phyloP scores from a whole-genome alignment of 2,888 invertebrate genomes.

The Tupiocoris notatus region DNA sequence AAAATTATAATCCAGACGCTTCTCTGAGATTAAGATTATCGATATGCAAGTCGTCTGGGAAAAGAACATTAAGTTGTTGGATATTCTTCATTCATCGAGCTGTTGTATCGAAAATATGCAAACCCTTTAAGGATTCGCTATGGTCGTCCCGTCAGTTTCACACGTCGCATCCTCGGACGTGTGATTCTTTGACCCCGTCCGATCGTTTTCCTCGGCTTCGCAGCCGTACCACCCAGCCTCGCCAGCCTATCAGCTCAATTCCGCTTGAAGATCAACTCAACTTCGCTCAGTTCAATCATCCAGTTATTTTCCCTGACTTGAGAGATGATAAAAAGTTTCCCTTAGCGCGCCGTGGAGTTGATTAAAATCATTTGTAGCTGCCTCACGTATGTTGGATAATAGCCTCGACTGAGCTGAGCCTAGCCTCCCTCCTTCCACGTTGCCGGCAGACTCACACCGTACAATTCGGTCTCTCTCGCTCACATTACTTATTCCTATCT shows the following conservation, averaged over 20 bases:
- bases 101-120: too few relatives aligned
- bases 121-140: too few relatives aligned
- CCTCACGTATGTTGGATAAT: conserved; percentile 44
- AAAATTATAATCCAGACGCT: too few relatives aligned
- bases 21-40: too few relatives aligned
- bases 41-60: too few relatives aligned
- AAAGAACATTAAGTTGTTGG: too few relatives aligned
- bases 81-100: too few relatives aligned
- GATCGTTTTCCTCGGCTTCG: too few relatives aligned
- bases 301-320: conserved; percentile 45
- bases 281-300: conserved; percentile 44
- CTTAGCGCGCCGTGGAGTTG: conserved; percentile 26
- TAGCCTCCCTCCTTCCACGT: background rate
- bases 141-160: background rate
- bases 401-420: conserved; percentile 12
- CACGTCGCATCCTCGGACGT: background rate
- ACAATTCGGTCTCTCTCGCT: background rate
- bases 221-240: background rate
- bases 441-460: background rate
- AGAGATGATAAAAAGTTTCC: conserved; percentile 37
- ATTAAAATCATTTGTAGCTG: conserved; percentile 45
- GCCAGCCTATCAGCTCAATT: conserved; percentile 17
- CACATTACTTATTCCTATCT: background rate
- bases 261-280: conserved; percentile 1
- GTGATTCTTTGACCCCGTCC: too few relatives aligned